These are phyloP conservation scores for Carposina sasakii DNA, from an alignment of 1,140 invertebrate genomes.

Conservation along the genomic window DNA sequence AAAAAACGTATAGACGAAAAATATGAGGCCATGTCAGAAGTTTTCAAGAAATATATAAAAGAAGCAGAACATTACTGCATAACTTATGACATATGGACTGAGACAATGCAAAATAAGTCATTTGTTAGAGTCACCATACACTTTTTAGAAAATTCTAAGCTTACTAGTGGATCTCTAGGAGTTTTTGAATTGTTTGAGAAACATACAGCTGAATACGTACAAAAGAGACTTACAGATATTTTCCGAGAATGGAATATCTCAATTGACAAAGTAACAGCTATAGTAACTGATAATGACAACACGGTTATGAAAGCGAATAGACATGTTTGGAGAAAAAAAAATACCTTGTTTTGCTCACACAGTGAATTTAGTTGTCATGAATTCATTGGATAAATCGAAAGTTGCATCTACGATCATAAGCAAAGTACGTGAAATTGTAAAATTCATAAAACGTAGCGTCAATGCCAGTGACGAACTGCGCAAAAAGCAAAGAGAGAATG, in stretches of 20 bases:
- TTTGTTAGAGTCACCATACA: background rate
- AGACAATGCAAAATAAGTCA: background rate
- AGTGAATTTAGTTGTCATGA: conserved; percentile 16
- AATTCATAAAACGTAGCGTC: background rate
- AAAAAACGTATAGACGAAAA: conserved; percentile 37
- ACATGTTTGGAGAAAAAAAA: conserved; percentile 33
- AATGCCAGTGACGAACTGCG: background rate
- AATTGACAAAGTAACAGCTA: conserved; percentile 36
- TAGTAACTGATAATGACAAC: conserved; percentile 47
- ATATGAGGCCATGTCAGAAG: conserved; percentile 34
- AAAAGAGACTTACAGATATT: conserved; percentile 21
- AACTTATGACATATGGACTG: background rate
- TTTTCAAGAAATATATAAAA: conserved; percentile 9
- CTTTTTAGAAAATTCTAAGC: background rate
- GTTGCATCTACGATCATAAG: conserved; percentile 9
- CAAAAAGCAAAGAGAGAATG: background rate
- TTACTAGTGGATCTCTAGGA: conserved; percentile 22
- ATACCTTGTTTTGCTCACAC: conserved; percentile 21
- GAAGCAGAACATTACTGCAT: background rate
- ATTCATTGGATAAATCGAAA: conserved; percentile 8
- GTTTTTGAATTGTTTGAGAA: conserved; percentile 24
- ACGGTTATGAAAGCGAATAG: conserved; percentile 41
- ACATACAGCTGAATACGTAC: conserved; percentile 30
- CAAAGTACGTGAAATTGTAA: conserved; percentile 17
- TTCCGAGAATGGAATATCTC: conserved; percentile 38